These are phyloP conservation scores for Meloidogyne chitwoodi DNA, from an alignment of 1,140 invertebrate genomes.

Conservation along the genomic window DNA sequence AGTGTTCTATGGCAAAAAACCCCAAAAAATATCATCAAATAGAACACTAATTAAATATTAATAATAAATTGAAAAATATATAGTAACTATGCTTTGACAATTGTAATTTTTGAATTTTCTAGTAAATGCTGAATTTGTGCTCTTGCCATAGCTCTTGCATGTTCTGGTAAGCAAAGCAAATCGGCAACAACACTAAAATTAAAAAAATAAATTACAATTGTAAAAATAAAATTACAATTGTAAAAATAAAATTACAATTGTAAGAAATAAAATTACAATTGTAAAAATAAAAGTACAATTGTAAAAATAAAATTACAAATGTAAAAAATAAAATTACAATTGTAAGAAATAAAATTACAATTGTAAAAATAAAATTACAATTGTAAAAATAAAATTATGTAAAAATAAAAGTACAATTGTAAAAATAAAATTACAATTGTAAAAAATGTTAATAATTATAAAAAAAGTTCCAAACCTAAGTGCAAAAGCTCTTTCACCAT, in stretches of 20 bases:
- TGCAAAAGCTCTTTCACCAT: constrained; percentile 32
- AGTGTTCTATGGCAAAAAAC: too few relatives aligned
- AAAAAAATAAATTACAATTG: neutral
- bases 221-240: neutral
- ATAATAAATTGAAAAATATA: too few relatives aligned
- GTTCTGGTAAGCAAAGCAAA: constrained; percentile 26
- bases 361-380: neutral
- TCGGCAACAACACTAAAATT: constrained; percentile 33
- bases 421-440: neutral
- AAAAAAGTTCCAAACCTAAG: constrained; percentile 7
- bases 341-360: too few relatives aligned
- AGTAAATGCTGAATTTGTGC: constrained; percentile 33
- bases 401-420: too few relatives aligned
- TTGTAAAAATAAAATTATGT: neutral
- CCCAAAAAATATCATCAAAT: too few relatives aligned
- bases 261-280: too few relatives aligned
- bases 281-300: neutral
- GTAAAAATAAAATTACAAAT: neutral
- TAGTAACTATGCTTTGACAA: constrained; percentile 26
- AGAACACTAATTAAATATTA: too few relatives aligned
- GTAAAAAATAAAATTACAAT: neutral
- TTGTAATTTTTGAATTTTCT: constrained; percentile 36
- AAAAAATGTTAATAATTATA: neutral
- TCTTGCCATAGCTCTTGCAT: constrained; percentile 30
- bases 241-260: neutral